Evolutionary conservation across 2,113 vertebrate species (phyloP).

Genomic region (Fregetta grallaria): DNA sequence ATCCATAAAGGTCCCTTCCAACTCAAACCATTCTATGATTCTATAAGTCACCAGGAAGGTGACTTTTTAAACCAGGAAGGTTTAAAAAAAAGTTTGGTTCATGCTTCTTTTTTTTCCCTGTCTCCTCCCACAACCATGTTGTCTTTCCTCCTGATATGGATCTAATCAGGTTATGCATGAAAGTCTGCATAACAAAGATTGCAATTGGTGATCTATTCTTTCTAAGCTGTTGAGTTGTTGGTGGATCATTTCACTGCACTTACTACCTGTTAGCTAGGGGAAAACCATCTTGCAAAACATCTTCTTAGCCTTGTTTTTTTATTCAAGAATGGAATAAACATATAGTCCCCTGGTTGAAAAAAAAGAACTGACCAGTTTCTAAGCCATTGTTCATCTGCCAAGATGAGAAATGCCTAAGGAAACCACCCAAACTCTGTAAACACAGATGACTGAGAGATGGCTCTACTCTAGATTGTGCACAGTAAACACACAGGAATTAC

Average conservation of each 20-base stretch:
- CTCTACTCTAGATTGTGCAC: fast-evolving
- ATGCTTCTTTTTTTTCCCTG: background rate
- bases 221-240: background rate
- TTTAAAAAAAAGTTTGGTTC: fast-evolving
- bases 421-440: background rate
- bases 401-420: background rate
- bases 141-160: background rate
- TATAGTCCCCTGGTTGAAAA: fast-evolving
- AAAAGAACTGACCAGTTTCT: background rate
- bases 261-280: background rate
- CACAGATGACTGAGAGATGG: background rate
- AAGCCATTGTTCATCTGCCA: fast-evolving
- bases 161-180: background rate
- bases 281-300: background rate
- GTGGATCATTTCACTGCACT: background rate
- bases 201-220: background rate
- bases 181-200: background rate
- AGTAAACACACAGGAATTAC: background rate
- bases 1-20: background rate
- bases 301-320: background rate
- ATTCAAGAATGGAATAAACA: background rate
- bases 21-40: background rate
- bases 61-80: background rate
- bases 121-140: background rate
- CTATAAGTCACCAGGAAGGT: background rate